These are phyloP conservation scores for Helicoverpa assulta DNA, from an alignment of 2,888 invertebrate species.

Conservation along the genomic window DNA sequence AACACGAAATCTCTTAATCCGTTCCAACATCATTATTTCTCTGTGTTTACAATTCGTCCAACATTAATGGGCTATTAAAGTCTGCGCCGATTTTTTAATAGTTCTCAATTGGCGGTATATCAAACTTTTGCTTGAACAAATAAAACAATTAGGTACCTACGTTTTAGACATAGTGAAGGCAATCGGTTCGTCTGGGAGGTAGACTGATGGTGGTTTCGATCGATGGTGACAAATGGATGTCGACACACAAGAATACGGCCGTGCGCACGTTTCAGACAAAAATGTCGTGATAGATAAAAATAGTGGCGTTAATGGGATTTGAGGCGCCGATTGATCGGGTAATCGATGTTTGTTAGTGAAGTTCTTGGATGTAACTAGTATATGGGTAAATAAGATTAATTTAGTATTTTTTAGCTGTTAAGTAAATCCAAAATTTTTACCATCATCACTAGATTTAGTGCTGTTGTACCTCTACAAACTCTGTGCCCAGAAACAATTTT, in stretches of 20 bases:
- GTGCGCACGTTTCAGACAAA: constrained; percentile 59
- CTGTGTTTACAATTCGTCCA: constrained; percentile 56
- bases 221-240: constrained; percentile 87
- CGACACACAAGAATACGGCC: constrained; percentile 71
- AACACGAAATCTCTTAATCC: constrained; percentile 58
- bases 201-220: constrained; percentile 76
- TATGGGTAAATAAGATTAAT: no score
- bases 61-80: constrained; percentile 59
- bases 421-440: no score
- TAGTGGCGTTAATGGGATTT: constrained; percentile 53
- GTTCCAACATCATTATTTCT: constrained; percentile 53
- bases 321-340: constrained; percentile 41
- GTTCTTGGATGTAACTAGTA: constrained; percentile 1
- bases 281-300: constrained; percentile 55
- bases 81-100: constrained; percentile 52
- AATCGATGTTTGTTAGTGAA: constrained; percentile 32
- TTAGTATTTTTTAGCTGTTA: no score
- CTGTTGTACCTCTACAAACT: no score
- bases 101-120: constrained; percentile 60
- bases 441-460: no score
- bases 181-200: constrained; percentile 66
- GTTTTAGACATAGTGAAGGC: constrained; percentile 60
- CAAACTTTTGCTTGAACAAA: constrained; percentile 65
- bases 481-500: no score
- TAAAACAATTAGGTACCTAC: constrained; percentile 66